These are phyloP conservation scores for Cryptosula pallasiana DNA, from an alignment of 2,888 invertebrate genomes.

Conservation along the genomic window DNA sequence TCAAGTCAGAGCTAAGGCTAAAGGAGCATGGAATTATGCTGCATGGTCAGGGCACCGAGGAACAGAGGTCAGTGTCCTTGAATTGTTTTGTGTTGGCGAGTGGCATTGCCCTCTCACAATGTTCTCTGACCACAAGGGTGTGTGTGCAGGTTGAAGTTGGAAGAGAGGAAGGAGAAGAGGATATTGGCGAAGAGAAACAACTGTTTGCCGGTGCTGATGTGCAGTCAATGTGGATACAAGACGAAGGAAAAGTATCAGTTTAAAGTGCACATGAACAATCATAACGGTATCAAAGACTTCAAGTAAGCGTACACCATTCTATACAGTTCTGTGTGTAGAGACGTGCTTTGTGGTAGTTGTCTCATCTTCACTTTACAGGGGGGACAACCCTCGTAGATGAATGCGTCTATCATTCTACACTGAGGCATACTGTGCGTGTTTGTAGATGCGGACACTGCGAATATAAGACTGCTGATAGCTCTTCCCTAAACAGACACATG, in stretches of 20 bases:
- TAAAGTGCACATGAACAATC: constrained; percentile 21
- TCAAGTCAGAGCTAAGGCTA: constrained; percentile 10
- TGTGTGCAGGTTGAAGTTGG: neutral
- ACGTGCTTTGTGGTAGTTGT: too few relatives aligned
- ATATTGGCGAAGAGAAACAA: constrained; percentile 16
- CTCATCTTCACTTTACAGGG: too few relatives aligned
- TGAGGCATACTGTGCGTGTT: too few relatives aligned
- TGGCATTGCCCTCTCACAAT: neutral
- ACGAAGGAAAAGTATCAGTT: constrained; percentile 21
- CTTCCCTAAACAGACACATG: constrained; percentile 10
- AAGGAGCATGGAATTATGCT: constrained; percentile 15
- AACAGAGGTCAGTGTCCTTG: constrained; percentile 7
- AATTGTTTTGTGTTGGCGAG: neutral
- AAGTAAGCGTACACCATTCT: constrained; percentile 16
- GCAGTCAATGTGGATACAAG: constrained; percentile 17
- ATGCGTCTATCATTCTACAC: too few relatives aligned
- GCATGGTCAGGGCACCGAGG: constrained; percentile 17
- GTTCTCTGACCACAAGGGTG: neutral
- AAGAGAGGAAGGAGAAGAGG: constrained; percentile 12
- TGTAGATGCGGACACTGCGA: constrained; percentile 3
- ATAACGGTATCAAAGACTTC: constrained; percentile 23
- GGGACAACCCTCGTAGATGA: too few relatives aligned
- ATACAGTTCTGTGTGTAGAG: too few relatives aligned
- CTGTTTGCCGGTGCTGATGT: constrained; percentile 19
- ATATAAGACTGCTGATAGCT: constrained; percentile 17